Percentiles rank a stretch among this genome's conserved stretches.
Evolutionary conservation across 2,797 vertebrate species (phyloP).

Genomic region (Crocodylus rhombifer): DNA sequence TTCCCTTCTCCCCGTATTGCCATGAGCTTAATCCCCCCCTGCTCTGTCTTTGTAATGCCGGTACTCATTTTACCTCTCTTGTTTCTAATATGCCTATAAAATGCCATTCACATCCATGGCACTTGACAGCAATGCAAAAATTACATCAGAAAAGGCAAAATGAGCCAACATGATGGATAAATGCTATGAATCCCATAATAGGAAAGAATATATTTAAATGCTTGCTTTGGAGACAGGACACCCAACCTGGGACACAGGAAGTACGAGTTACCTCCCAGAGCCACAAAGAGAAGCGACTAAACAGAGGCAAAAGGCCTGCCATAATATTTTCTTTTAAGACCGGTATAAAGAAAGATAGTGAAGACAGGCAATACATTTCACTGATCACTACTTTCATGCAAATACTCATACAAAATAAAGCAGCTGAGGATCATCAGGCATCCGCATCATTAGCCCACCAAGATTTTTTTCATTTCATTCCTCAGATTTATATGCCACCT

Average conservation of each 20-base stretch:
- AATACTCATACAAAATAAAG: neutral
- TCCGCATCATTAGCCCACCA: neutral
- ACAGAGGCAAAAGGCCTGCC: neutral
- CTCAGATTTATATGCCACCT: too few relatives aligned
- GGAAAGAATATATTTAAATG: neutral
- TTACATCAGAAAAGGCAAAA: neutral
- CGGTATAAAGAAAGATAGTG: neutral
- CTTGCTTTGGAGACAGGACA: neutral
- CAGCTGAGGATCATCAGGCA: neutral
- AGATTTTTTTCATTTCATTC: too few relatives aligned
- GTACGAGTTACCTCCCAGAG: neutral
- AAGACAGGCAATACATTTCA: neutral
- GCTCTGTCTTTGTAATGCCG: neutral
- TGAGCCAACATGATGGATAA: neutral
- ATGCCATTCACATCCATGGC: neutral
- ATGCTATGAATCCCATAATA: neutral
- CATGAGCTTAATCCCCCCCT: neutral
- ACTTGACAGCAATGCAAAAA: neutral
- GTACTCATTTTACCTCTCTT: neutral
- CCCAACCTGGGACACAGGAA: neutral
- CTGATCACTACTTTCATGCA: neutral
- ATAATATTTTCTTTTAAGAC: neutral
- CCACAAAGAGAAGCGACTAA: too few relatives aligned
- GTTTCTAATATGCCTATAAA: neutral
- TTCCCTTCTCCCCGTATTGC: neutral